Percentiles rank a stretch among this genome's conserved stretches.
These are phyloP conservation scores for Zygothrica quintamaculata DNA, from an alignment of 2,888 invertebrate species.

Conservation along the genomic window DNA sequence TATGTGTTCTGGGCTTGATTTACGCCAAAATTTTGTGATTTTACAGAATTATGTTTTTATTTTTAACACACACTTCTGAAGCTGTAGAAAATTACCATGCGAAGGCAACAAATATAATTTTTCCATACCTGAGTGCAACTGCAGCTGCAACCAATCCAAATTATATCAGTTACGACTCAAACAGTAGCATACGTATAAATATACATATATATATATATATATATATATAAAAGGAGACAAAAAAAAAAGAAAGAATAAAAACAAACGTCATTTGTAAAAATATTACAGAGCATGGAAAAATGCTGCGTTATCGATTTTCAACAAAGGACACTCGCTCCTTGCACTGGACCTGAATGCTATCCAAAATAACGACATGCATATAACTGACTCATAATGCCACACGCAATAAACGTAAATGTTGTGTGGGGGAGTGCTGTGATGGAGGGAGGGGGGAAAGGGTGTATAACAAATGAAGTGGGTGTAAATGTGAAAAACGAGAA, in stretches of 20 bases:
- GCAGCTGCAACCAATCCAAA: conserved; percentile 42
- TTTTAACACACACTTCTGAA: conserved; percentile 51
- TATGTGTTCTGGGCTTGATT: conserved; percentile 22
- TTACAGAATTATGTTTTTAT: conserved; percentile 40
- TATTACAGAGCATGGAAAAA: conserved; percentile 50
- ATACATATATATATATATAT: too few relatives aligned
- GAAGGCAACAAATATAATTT: conserved; percentile 3
- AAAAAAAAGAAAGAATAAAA: conserved; percentile 25
- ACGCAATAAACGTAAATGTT: conserved; percentile 5
- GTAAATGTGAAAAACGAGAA: conserved; percentile 36
- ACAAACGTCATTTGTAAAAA: conserved; percentile 55
- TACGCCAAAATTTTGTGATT: conserved; percentile 58
- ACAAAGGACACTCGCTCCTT: conserved; percentile 38
- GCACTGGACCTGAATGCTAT: conserved; percentile 58
- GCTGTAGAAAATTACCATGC: conserved; percentile 25
- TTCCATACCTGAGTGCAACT: conserved; percentile 22
- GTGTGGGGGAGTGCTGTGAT: too few relatives aligned
- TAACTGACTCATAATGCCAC: conserved; percentile 65
- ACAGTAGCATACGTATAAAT: conserved; percentile 45
- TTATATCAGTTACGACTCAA: conserved; percentile 76
- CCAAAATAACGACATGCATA: conserved; percentile 78
- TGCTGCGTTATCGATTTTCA: conserved; percentile 64
- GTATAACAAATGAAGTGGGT: conserved; percentile 75
- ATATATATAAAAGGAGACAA: conserved; percentile 9
- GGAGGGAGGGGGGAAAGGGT: background rate